Conservation (phyloP, 2,113 vertebrate genomes). For the Pygoscelis adeliae region DNA sequence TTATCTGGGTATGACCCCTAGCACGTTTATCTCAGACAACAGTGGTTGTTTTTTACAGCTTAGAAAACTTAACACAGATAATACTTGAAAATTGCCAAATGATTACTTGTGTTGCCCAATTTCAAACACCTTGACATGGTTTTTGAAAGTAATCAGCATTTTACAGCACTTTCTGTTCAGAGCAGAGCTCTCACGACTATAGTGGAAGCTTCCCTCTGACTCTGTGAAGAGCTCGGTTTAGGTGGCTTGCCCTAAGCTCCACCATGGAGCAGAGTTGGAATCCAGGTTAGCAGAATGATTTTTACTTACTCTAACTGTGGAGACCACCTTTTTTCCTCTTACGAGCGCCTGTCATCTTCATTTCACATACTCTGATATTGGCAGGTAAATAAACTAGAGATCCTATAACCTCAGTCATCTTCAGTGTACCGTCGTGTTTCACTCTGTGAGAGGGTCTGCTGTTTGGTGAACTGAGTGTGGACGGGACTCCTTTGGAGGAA, state of each 20-base stretch:
- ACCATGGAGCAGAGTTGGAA: neutral
- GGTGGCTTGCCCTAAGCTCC: neutral
- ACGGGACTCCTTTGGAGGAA: neutral
- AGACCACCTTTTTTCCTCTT: neutral
- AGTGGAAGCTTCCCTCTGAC: neutral
- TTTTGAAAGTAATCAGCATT: neutral
- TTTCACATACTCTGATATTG: neutral
- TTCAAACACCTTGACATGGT: neutral
- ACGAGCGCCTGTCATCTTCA: rapidly evolving
- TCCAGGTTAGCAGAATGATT: neutral
- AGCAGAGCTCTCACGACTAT: neutral
- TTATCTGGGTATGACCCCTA: neutral
- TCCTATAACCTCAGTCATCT: neutral
- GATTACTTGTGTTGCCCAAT: neutral
- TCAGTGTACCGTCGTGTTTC: rapidly evolving
- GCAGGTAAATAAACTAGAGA: neutral
- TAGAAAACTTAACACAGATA: neutral
- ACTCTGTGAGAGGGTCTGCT: neutral
- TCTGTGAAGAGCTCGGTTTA: neutral
- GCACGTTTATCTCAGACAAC: neutral
- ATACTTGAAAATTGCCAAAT: neutral
- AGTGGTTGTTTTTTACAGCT: neutral
- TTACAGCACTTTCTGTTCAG: neutral
- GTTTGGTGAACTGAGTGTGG: neutral
- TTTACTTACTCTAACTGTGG: neutral